Conservation (phyloP, 2,888 invertebrate species). For the Tenthredo notha region DNA sequence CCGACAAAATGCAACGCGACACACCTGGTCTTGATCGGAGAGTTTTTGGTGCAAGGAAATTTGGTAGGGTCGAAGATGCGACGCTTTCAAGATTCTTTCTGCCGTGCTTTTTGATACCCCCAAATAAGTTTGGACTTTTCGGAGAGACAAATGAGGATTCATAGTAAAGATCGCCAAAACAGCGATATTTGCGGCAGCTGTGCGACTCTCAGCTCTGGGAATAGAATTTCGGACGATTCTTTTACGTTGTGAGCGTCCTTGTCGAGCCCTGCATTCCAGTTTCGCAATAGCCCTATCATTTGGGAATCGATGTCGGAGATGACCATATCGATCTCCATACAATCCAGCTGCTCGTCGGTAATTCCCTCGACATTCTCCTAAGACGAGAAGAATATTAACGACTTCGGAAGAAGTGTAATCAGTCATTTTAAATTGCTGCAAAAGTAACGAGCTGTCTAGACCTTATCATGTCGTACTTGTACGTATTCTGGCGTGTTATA, state of each 20-base stretch:
- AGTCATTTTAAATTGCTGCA: conserved; percentile 34
- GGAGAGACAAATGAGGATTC: conserved; percentile 4
- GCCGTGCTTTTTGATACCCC: neutral
- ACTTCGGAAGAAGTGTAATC: conserved; percentile 55
- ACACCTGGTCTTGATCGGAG: neutral
- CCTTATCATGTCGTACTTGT: neutral
- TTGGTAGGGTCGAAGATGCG: neutral
- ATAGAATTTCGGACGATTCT: conserved; percentile 6
- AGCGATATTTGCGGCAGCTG: conserved; percentile 1
- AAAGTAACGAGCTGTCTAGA: conserved; percentile 20
- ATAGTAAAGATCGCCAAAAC: conserved; percentile 17
- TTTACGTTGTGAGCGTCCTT: neutral
- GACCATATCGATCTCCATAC: neutral
- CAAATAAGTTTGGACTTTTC: neutral
- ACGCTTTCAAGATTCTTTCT: neutral
- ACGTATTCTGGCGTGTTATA: conserved; percentile 3
- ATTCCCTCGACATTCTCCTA: conserved; percentile 52
- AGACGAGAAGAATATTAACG: conserved; percentile 54
- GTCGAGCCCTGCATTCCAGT: neutral
- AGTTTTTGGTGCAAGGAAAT: neutral
- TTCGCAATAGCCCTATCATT: conserved; percentile 1
- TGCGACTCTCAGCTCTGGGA: neutral
- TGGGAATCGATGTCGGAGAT: neutral
- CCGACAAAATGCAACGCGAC: conserved; percentile 13
- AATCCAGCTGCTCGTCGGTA: neutral